These are phyloP conservation scores for Bufo gargarizans DNA, from an alignment of 2,113 vertebrate genomes.

Conservation along the genomic window DNA sequence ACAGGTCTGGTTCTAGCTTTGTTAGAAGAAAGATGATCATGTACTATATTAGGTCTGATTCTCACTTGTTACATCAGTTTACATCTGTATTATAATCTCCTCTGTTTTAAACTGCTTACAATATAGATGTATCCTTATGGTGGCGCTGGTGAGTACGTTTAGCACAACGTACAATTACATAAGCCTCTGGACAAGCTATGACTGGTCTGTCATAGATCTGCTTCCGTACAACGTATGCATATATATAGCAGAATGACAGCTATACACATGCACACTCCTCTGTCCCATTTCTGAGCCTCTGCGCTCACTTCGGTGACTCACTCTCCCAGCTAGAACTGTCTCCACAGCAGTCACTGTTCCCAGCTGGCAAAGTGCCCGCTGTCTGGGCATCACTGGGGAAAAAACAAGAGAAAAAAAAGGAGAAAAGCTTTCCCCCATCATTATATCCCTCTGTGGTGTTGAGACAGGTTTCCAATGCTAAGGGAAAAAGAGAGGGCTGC, in stretches of 20 bases:
- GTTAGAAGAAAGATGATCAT: too few relatives aligned
- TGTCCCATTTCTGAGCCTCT: background rate
- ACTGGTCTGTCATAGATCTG: too few relatives aligned
- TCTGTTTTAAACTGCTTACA: background rate
- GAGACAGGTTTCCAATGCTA: conserved; percentile 78
- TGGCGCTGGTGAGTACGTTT: background rate
- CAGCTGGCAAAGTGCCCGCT: conserved; percentile 21
- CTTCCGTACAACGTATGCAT: background rate
- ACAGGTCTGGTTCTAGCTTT: too few relatives aligned
- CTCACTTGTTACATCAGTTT: too few relatives aligned
- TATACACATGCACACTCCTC: background rate
- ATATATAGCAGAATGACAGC: background rate
- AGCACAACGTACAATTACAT: background rate
- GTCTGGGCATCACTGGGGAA: conserved; percentile 12
- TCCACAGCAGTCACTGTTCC: conserved; percentile 15
- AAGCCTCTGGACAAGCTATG: background rate
- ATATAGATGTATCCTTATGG: background rate
- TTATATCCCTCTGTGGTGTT: conserved; percentile 65
- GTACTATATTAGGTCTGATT: too few relatives aligned
- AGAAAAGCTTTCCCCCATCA: conserved; percentile 59
- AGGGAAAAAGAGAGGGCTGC: conserved; percentile 77
- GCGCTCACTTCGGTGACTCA: conserved; percentile 34
- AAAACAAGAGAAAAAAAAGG: conserved; percentile 24
- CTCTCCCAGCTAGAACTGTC: background rate
- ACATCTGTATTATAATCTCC: too few relatives aligned